phyloP scores from a whole-genome alignment of 2,888 invertebrate species.

The Cordilura impudica region DNA sequence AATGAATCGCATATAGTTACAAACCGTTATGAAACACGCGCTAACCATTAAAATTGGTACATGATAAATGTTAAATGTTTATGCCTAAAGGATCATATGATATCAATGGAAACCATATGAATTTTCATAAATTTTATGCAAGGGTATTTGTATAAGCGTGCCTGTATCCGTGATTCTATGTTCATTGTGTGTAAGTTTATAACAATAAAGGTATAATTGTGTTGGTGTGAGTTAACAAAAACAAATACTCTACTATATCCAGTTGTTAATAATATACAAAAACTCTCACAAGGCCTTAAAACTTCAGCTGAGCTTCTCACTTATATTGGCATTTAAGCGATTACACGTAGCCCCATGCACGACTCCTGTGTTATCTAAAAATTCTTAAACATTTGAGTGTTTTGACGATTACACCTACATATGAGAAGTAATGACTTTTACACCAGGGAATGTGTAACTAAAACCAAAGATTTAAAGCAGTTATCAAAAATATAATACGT shows the following conservation, averaged over 20 bases:
- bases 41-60: constrained; percentile 28
- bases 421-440: background rate
- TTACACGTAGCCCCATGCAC: no score
- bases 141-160: background rate
- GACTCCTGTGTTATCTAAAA: no score
- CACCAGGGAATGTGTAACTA: background rate
- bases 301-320: no score
- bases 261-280: constrained; percentile 11
- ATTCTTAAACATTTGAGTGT: no score
- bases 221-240: background rate
- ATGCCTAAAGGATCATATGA: constrained; percentile 1
- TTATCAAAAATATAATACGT: constrained; percentile 39
- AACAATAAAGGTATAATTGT: no score
- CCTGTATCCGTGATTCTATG: background rate
- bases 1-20: no score
- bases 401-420: background rate
- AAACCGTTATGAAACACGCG: constrained; percentile 7
- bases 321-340: no score
- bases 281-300: constrained; percentile 8
- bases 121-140: background rate
- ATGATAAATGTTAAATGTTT: constrained; percentile 28
- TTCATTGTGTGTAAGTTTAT: no score
- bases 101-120: background rate
- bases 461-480: constrained; percentile 17
- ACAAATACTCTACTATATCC: background rate